These are phyloP conservation scores for Istiophorus platypterus DNA, from an alignment of 2,113 vertebrate genomes.

Conservation along the genomic window DNA sequence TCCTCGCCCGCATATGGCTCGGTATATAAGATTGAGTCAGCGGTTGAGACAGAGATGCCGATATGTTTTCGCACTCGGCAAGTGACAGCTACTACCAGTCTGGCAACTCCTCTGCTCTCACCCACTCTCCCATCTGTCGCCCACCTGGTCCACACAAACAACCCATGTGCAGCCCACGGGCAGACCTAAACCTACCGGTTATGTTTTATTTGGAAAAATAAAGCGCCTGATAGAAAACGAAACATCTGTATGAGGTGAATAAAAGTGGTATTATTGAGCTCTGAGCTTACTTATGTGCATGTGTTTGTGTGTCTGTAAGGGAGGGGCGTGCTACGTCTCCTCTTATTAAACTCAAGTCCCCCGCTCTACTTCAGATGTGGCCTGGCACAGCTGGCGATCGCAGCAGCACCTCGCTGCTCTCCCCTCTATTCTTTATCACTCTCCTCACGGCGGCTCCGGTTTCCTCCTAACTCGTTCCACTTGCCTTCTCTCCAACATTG, in stretches of 20 bases:
- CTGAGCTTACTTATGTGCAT: neutral
- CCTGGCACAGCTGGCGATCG: conserved; percentile 45
- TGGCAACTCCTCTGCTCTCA: conserved; percentile 56
- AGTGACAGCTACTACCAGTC: conserved; percentile 62
- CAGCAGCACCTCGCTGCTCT: conserved; percentile 11
- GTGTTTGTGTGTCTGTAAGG: neutral
- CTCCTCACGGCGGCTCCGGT: neutral
- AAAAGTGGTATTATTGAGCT: neutral
- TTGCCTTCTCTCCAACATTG: neutral
- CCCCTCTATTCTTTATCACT: neutral
- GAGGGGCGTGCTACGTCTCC: neutral
- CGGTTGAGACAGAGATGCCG: conserved; percentile 20
- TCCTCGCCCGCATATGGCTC: conserved; percentile 5
- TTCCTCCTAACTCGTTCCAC: neutral
- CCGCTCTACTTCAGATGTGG: conserved; percentile 12
- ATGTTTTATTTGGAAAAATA: too few relatives aligned
- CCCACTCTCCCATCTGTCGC: conserved; percentile 71
- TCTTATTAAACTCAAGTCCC: conserved; percentile 29
- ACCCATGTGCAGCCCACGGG: conserved; percentile 10
- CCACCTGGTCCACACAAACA: conserved; percentile 64
- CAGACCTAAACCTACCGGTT: neutral
- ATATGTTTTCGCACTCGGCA: conserved; percentile 34
- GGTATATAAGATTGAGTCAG: conserved; percentile 25
- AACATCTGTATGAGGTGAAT: neutral
- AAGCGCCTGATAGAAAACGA: neutral